Conservation (phyloP, 2,888 invertebrate genomes). For the Parnassius smintheus region DNA sequence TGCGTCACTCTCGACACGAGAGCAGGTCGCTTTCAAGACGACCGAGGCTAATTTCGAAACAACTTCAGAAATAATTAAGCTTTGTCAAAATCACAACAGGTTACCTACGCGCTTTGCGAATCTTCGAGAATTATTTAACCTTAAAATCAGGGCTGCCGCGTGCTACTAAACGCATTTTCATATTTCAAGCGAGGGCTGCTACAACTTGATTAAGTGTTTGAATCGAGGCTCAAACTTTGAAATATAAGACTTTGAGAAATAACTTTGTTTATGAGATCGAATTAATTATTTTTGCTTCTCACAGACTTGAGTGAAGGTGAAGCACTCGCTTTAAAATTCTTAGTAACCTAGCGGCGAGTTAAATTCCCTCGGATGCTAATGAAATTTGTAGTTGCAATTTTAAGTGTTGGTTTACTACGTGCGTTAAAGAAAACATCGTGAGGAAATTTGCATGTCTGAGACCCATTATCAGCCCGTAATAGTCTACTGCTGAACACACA, state of each 20-base stretch:
- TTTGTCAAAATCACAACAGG: neutral
- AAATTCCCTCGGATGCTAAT: no score
- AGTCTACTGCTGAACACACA: no score
- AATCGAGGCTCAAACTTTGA: neutral
- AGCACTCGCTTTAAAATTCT: no score
- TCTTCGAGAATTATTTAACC: neutral
- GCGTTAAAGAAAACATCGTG: no score
- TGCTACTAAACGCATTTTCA: neutral
- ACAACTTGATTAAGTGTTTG: neutral
- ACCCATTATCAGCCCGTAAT: no score
- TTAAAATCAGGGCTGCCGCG: neutral
- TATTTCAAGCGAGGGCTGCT: slow-evolving; percentile 1
- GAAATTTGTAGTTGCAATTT: no score
- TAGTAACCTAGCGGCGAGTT: no score
- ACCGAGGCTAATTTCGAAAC: slow-evolving; percentile 1
- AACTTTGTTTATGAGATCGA: neutral
- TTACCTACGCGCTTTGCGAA: neutral
- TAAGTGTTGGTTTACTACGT: no score
- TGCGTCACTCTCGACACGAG: neutral
- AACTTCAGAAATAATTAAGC: slow-evolving; percentile 5
- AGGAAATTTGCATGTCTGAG: no score
- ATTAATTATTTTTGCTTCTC: neutral
- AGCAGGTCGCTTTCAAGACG: slow-evolving; percentile 3
- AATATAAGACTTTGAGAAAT: neutral
- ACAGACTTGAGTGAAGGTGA: neutral